Base-by-base conservation (phyloP, 1,140 invertebrate species). In the Manduca sexta region DNA sequence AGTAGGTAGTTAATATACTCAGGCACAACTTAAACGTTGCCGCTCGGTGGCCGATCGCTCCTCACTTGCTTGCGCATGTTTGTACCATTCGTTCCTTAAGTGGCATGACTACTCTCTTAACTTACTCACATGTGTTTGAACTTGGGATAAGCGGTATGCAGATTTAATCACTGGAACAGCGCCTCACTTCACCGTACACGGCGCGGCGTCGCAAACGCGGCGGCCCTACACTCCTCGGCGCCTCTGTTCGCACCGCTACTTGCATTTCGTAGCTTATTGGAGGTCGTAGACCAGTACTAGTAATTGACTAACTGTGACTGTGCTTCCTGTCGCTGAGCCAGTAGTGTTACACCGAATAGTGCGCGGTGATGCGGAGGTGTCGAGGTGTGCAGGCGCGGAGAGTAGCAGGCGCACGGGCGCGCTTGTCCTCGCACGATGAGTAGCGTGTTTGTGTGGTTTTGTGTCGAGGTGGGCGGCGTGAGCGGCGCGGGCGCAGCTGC, bases 401-500 rank as follows among this genome's bases (percentile, higher is more conserved):
- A n/a, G n/a, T n/a, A n/a, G n/a, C n/a, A n/a, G 52, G 57, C 58
- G 45, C 56, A 60, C 69, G 60, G 46, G 59, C 61, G 60, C 62
- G 49, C 52, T 52, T 52, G 60, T 53, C 66, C 66, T 72, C 72
- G 76, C 81, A 84, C 78, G 75, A 78, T 81, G 67, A 81, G 81
- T 84, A 84, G 77, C 74, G 79, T 82, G 69, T 86, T 81, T 84
- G 78, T 86, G 75, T 84, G 79, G 78, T 84, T 79, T 73, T 86
- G 80, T 86, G 74, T 83, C 69, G 82, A 85, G 82, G 83, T 86
- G 82, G 82, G 80, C 69, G 83, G 81, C 69, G 68, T 84, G 81
- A 69, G 83, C 72, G 77, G 80, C 56, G 71, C 75, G 50, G 79
- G 81, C 62, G 78, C 80, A 65, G 75, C 83, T 52, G 80, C 76